phyloP scores from a whole-genome alignment of 2,888 invertebrate species.

The Gari tellinella region DNA sequence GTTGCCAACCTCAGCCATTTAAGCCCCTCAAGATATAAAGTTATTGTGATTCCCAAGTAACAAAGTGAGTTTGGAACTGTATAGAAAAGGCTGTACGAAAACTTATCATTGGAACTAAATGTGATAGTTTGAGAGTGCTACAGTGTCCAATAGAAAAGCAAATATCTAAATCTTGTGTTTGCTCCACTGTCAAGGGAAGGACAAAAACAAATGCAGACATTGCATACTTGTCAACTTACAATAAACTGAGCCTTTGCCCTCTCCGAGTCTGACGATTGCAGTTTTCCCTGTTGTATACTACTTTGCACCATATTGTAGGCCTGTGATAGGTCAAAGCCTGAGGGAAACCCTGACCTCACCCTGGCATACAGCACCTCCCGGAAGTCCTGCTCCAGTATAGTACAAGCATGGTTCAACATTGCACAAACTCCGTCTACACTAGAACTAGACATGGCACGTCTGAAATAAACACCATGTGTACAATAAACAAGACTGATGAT shows the following conservation, averaged over 20 bases:
- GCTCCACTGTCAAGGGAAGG: too few species aligned
- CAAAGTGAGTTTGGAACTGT: too few species aligned
- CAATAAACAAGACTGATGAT: too few species aligned
- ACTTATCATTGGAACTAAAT: too few species aligned
- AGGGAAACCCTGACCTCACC: conserved; percentile 91
- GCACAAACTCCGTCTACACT: conserved; percentile 98
- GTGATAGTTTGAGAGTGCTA: too few species aligned
- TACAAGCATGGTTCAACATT: conserved; percentile 96
- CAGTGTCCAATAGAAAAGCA: too few species aligned
- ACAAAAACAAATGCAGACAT: too few species aligned
- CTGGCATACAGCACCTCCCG: conserved; percentile 90
- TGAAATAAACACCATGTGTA: conserved; percentile 84
- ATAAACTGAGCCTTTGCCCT: conserved; percentile 91
- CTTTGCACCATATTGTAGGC: conserved; percentile 93
- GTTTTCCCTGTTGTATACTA: conserved; percentile 91
- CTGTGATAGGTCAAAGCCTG: conserved; percentile 86
- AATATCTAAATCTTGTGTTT: too few species aligned
- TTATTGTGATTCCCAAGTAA: too few species aligned
- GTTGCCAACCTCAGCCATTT: too few species aligned
- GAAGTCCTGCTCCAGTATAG: conserved; percentile 94
- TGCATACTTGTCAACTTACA: conserved; percentile 87
- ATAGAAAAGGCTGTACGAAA: too few species aligned
- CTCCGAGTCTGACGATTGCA: conserved; percentile 90
- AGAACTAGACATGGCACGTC: conserved; percentile 94
- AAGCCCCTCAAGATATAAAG: too few species aligned